Base-by-base conservation (phyloP, 2,797 vertebrate species). In the Cuniculus paca region DNA sequence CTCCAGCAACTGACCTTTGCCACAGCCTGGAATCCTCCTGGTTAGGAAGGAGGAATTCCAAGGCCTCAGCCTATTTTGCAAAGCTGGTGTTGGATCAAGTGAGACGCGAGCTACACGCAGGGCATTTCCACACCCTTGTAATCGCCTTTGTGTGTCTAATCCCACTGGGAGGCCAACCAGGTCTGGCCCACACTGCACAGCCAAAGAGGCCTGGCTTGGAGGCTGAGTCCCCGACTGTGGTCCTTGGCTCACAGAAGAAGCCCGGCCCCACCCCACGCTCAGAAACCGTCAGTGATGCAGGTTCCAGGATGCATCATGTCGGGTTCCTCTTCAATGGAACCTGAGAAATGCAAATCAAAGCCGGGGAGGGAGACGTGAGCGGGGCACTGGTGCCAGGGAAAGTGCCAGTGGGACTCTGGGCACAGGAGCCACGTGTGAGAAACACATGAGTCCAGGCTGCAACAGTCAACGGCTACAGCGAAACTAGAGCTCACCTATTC, bases 11-110 rank as follows among this genome's bases (percentile, higher is more conserved):
- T 4, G 28, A 61, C 82, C 78, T 92, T 60, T 68, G 89, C 20
- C 54, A 10, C 13, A 42, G 56, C 87, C 89, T 88, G 19, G 78
- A 91, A 60, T 80, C 89, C 79, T 79, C 78, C 52, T 65, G 60
- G 26, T n/a, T 1, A 75, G 34, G 75, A 50, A 93, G 58, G 22
- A 70, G 50, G 58, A 68, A 20, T 13, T 28, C 60, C 28, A 17
- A 20, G 1, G 1, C 70, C 91, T 74, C 36, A 0, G 36, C 45
- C 68, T 17, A 1, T 80, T 81, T 82, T 72, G 36, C 81, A 72
- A 77, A 10, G 52, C 90, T 12, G 63, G 1, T 56, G 45, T 24
- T 13, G 26, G 63, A 28, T 3, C 19, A 34, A 31, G 11, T 1
- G 81, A 79, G 83, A 36, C 31, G 31, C 22, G 0, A 3, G 50